Evolutionary conservation across 2,888 invertebrate genomes (phyloP), one percentile per base, ranked within the genome.

Genomic region (Allacma fusca): DNA sequence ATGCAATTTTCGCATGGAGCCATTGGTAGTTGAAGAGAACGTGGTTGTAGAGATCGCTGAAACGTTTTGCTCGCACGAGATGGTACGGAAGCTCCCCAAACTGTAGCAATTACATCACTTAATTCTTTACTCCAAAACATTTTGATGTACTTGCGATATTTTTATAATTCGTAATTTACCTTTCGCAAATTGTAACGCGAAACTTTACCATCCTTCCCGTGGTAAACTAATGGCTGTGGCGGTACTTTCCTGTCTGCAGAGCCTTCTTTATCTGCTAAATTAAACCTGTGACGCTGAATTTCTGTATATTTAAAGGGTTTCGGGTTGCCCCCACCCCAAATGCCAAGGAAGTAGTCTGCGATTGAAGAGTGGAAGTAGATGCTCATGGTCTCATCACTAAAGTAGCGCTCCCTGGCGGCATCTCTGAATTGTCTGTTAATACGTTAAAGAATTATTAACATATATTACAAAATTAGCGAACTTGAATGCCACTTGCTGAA

Each of bases 11-110:
- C 0, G 98, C 97, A 86, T 97, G 97, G 0, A 98, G 89, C 96
- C 98, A 99, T 85, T 96, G 94, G 86, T 98, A 98, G 87, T 98
- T 98, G 88, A 99, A 99, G 0, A 98, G 89, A 0, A 98, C 97
- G 85, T 96, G 91, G 62, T 93, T 92, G 86, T 95, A 96, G 21
- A 98, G 88, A 86, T 97, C 97, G 74, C 93, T 92, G 86, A 95
- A 94, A 44, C 98, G 91, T 80, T 95, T 92, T 0, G 98, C 94
- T 7, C 98, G 90, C 0, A 98, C 93, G 85, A 99, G 88, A 86
- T 99, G 98, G 86, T 93, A 98, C 0, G 98, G 98, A 29, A 98
- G 88, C 86, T 99, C 98, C 0, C 96, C 96, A 85, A 96, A 96
- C 94, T 95, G 85, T 9, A 86, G 21, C n/a, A n/a, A n/a, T n/a